Base-by-base conservation (phyloP, 2,888 invertebrate genomes). In the Noctua janthina region DNA sequence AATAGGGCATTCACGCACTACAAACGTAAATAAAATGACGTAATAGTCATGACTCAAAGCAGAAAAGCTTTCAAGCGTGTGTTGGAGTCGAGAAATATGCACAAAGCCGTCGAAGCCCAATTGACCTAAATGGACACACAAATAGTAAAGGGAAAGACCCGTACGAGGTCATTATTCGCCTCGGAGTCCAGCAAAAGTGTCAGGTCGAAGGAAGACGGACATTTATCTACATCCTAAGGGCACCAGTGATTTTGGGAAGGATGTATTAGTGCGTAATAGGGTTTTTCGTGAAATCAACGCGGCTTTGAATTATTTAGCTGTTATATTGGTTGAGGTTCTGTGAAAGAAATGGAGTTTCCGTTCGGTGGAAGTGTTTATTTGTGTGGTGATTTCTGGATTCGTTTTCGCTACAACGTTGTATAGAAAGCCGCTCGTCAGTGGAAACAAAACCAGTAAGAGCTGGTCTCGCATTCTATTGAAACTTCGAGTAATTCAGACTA, bases 121-220 rank as follows among this genome's bases (percentile, higher is more conserved):
- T 96, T 95, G 96, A 96, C 96, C 96, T 94, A 96, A 96, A 96
- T 96, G 96, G 95, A 93, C 95, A 94, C 94, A 95, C 95, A 95
- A 92, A 96, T 96, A 96, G 96, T 95, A 94, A 96, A 96, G 95
- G 93, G 94, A 93, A 81, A 92, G 92, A 92, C 92, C 92, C 92
- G 66, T 59, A 84, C 84, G 94, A 94, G 95, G 95, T 96, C 96
- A 95, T 96, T 96, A 96, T 95, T 96, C 95, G 96, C 94, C 94
- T 93, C 93, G 94, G 92, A 94, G 94, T 93, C 94, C 94, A 90
- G 92, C 93, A 91, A 95, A 96, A 95, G 95, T 96, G 96, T 96
- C 96, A 96, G 93, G 93, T 93, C 91, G 91, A 91, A 90, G 93
- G 93, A 93, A 94, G 94, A 94, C 93, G 91, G 92, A 93, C 95